Base-by-base conservation (phyloP, 2,113 vertebrate species). In the Lophura nycthemera region DNA sequence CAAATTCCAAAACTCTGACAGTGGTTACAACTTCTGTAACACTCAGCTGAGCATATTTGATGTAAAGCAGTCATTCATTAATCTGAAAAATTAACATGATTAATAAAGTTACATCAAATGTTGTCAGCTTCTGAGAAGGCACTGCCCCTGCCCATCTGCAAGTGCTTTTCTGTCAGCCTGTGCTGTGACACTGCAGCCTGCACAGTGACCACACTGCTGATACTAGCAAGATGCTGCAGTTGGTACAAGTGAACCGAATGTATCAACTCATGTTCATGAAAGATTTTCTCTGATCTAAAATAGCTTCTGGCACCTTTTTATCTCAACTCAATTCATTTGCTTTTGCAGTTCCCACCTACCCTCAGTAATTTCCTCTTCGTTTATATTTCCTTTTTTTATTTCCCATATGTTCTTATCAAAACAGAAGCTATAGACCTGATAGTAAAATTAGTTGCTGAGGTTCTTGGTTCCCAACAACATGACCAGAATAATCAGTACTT, bases 401-500 rank as follows among this genome's bases (percentile, higher is more conserved):
- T 93, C 86, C 94, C 87, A 94, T 94, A 94, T 96, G 91, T 84
- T 96, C 87, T 70, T 94, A 89, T 70, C 67, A 81, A 94, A 93
- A 92, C 15, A 95, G 78, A 89, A 90, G 59, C 64, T 76, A 82
- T 50, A 92, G 59, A 70, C 91, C 74, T 40, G 67, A 87, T 85
- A 87, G 74, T 85, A 92, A 96, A 90, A 86, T 87, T 66, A 76
- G 71, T 82, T 88, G 48, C 36, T 70, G 71, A 89, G 67, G 30
- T 83, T 86, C 69, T 79, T 6, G 0, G 50, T 63, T 89, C 86
- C 87, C 82, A 30, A 43, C 25, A 80, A 30, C 54, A 50, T 3
- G 48, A 85, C 64, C 71, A 56, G 34, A 85, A 65, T 57, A 84
- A 90, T 42, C 73, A 57, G 30, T 32, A 57, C 56, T 19, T 57